Conservation (phyloP, 2,797 vertebrate genomes). For the Acipenser oxyrinchus region DNA sequence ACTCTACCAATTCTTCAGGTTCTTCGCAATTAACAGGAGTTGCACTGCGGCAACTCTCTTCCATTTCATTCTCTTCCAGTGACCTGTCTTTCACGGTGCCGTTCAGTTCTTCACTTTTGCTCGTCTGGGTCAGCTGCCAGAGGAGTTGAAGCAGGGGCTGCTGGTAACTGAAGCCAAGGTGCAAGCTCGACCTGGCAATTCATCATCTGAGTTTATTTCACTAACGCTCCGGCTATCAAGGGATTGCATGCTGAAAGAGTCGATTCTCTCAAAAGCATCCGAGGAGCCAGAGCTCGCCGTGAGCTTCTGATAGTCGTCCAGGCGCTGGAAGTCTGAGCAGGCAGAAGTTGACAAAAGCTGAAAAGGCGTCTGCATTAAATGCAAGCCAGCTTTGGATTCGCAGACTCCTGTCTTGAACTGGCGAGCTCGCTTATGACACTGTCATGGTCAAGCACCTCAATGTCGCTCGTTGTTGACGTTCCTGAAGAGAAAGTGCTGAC, state of each 20-base stretch:
- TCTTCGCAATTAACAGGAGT: slow-evolving; percentile 93
- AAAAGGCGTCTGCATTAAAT: slow-evolving; percentile 93
- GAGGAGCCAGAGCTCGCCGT: slow-evolving; percentile 90
- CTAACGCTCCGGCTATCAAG: slow-evolving; percentile 94
- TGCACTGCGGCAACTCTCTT: slow-evolving; percentile 91
- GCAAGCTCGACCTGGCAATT: slow-evolving; percentile 73
- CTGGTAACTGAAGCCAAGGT: slow-evolving; percentile 67
- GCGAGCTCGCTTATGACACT: slow-evolving; percentile 98
- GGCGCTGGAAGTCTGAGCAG: slow-evolving; percentile 75
- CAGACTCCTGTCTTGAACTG: slow-evolving; percentile 84
- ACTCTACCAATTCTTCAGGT: slow-evolving; percentile 65
- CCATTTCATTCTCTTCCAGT: slow-evolving; percentile 84
- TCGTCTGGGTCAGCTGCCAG: slow-evolving; percentile 26
- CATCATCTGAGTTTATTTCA: slow-evolving; percentile 95
- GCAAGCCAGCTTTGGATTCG: slow-evolving; percentile 81
- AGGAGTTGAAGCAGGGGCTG: slow-evolving; percentile 44
- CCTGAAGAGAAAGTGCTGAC: slow-evolving; percentile 93
- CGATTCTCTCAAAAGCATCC: slow-evolving; percentile 94
- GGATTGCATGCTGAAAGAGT: slow-evolving; percentile 93
- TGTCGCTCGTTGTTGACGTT: slow-evolving; percentile 96
- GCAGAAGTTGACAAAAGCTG: slow-evolving; percentile 89
- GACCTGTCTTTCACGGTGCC: slow-evolving; percentile 57
- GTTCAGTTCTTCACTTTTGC: slow-evolving; percentile 42
- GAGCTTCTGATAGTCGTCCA: slow-evolving; percentile 92
- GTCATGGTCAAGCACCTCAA: slow-evolving; percentile 95